phyloP scores from a whole-genome alignment of 2,113 vertebrate species.

The Saccopteryx leptura region DNA sequence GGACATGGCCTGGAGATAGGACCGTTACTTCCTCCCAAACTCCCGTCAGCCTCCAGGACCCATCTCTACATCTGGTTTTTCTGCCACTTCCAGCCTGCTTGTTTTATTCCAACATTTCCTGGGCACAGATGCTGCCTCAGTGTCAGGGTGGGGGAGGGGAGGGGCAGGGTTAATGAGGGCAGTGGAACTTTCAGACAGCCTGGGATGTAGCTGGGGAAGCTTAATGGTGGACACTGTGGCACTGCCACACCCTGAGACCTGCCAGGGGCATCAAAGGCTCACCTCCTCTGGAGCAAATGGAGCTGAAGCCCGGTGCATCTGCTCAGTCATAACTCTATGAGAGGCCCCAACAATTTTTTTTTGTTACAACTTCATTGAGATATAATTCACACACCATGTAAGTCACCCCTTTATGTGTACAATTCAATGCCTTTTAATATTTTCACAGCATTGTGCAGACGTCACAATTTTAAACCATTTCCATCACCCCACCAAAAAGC shows the following conservation, averaged over 20 bases:
- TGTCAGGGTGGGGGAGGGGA: neutral
- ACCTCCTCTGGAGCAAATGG: fast-evolving
- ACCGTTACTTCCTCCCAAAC: neutral
- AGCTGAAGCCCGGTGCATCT: too few relatives aligned
- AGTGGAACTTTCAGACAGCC: neutral
- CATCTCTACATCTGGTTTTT: neutral
- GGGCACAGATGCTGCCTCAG: neutral
- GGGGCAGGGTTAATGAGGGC: neutral
- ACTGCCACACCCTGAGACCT: fast-evolving
- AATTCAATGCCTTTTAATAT: neutral
- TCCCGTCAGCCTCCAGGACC: neutral
- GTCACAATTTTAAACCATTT: neutral
- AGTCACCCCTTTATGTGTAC: too few relatives aligned
- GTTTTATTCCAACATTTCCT: neutral
- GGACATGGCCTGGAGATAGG: neutral
- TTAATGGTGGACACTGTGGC: neutral
- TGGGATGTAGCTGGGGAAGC: neutral
- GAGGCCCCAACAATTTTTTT: neutral
- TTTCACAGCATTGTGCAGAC: neutral
- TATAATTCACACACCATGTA: neutral
- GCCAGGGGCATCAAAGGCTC: neutral
- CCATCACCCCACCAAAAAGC: neutral
- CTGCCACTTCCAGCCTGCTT: neutral
- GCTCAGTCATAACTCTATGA: neutral
- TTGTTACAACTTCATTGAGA: neutral